Conservation (phyloP, 2,797 vertebrate species). For the Gymnopithys bicolor region DNA sequence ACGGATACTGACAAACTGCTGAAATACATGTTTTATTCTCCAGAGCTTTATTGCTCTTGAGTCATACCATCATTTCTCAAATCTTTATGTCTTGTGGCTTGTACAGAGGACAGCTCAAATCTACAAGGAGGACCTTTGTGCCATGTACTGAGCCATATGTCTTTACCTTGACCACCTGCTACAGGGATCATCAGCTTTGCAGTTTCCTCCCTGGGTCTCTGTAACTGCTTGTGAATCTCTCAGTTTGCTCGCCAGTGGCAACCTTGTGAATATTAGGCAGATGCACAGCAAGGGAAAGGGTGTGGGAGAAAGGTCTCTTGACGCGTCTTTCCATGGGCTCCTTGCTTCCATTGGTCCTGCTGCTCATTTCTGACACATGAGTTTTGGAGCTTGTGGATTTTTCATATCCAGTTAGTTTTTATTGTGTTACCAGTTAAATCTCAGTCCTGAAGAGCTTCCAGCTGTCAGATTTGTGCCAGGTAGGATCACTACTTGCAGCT, state of each 20-base stretch:
- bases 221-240: not conserved
- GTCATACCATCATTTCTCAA: not conserved
- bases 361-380: not conserved
- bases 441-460: not conserved
- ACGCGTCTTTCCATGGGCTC: not conserved
- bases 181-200: not conserved
- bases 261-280: not conserved
- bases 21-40: not conserved
- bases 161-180: not conserved
- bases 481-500: not conserved
- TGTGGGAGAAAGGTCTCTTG: not conserved
- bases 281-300: not conserved
- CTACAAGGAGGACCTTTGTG: not conserved
- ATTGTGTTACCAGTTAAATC: not conserved
- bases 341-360: not conserved
- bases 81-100: not conserved
- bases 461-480: not conserved
- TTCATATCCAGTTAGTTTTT: conserved; percentile 13
- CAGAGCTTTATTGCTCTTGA: not conserved
- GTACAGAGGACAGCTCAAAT: not conserved
- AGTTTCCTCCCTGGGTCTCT: not conserved
- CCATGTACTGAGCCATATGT: not conserved
- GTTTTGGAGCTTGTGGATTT: not conserved
- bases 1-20: not conserved
- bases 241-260: fast-evolving